Percentiles rank a stretch among this genome's conserved stretches.
These are phyloP conservation scores for Cryptus viduatorius DNA, from an alignment of 2,888 invertebrate species.

Conservation along the genomic window DNA sequence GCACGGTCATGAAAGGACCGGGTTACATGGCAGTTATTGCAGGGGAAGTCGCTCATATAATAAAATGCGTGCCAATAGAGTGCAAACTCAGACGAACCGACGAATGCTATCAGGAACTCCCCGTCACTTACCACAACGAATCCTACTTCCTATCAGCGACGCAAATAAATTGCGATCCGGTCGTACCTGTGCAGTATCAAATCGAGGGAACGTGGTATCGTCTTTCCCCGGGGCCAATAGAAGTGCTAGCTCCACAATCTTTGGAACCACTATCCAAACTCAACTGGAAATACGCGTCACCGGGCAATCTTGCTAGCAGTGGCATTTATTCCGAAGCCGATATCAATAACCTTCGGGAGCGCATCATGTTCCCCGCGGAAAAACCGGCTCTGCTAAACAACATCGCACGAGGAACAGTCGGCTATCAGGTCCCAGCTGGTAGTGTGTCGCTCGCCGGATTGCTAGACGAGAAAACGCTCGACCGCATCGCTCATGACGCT, in stretches of 20 bases:
- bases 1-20: too few species aligned
- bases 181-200: constrained; percentile 64
- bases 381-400: constrained; percentile 47
- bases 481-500: neutral
- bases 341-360: constrained; percentile 31
- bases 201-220: constrained; percentile 67
- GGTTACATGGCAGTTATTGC: too few species aligned
- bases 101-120: too few species aligned
- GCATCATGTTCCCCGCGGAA: constrained; percentile 51
- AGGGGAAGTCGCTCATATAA: too few species aligned
- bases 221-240: constrained; percentile 4
- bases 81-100: too few species aligned
- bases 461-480: constrained; percentile 46
- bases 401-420: constrained; percentile 41
- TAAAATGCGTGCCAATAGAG: too few species aligned
- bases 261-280: constrained; percentile 47
- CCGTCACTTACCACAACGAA: too few species aligned
- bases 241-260: constrained; percentile 15
- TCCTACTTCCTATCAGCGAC: too few species aligned
- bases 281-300: constrained; percentile 42
- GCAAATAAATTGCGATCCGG: constrained; percentile 65
- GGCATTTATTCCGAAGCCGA: constrained; percentile 56
- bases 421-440: neutral
- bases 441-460: constrained; percentile 19
- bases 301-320: constrained; percentile 32